Evolutionary conservation across 1,140 invertebrate species (phyloP).

Genomic region (Gonatopus flavifemur): DNA sequence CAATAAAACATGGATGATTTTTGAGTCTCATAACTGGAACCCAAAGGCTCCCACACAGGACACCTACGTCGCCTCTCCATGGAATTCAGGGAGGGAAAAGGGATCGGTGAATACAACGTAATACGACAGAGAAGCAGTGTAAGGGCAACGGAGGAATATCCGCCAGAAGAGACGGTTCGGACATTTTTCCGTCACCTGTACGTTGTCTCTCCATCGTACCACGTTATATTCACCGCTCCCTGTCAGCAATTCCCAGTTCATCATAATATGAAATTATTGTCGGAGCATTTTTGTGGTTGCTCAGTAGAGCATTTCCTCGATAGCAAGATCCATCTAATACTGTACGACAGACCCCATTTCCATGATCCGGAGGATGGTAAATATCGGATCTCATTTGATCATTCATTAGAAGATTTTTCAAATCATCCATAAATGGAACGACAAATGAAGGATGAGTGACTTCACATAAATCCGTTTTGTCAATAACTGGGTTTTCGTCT

Average conservation of each 20-base stretch:
- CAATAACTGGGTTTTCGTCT: background rate
- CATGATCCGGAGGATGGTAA: background rate
- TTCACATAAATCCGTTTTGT: background rate
- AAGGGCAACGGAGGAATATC: too few species aligned
- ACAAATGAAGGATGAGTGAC: background rate
- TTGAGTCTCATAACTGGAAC: conserved; percentile 8
- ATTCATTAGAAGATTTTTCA: background rate
- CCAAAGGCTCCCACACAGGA: too few species aligned
- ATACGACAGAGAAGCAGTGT: too few species aligned
- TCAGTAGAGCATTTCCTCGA: background rate
- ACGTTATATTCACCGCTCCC: too few species aligned
- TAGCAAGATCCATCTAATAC: background rate
- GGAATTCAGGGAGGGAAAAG: too few species aligned
- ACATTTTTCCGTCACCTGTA: too few species aligned
- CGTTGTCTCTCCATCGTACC: too few species aligned
- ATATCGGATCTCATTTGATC: background rate
- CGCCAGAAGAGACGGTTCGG: too few species aligned
- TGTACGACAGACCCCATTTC: background rate
- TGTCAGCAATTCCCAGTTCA: conserved; percentile 12
- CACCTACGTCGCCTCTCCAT: too few species aligned
- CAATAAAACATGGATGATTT: conserved; percentile 15
- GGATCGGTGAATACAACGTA: too few species aligned
- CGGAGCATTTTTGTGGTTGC: background rate
- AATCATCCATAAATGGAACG: background rate
- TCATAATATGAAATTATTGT: background rate